Base-by-base conservation (phyloP, 2,888 invertebrate genomes). In the Scelioninae gen. 1 region DNA sequence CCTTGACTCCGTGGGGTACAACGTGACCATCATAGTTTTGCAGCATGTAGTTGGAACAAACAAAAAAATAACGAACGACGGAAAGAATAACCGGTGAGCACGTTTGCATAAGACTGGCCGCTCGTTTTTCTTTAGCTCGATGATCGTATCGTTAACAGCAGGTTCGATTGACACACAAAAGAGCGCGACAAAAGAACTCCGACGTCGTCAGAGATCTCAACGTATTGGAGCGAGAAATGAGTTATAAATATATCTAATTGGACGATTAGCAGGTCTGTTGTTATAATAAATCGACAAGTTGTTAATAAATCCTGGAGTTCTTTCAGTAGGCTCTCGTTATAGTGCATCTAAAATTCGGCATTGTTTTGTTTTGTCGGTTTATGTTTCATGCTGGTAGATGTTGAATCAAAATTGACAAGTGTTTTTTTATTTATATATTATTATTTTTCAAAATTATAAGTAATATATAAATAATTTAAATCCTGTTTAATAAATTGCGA, bases 1-100 rank as follows among this genome's bases (percentile, higher is more conserved):
- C 71, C 76, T 82, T 72, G 72, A 82, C 82, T 82, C 77, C 49
- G 77, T 82, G 72, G 82, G 82, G 82, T 55, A 82, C 72, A 82
- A 72, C 76, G 77, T 72, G 77, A 82, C 82, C 72, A 72, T 82
- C 82, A 66, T 72, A 77, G 82, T 82, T 76, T 40, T 62, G 77
- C 66, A 72, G 77, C 77, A 62, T 82, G 71, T 78, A 82, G 72
- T 43, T 62, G 47, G 68, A 77, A 66, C 15, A 66, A 63, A 81
- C 74, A 56, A 53, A 55, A n/a, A n/a, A n/a, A n/a, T n/a, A n/a
- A n/a, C n/a, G 56, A 8, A 65, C 13, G 66, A 69, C 58, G 58
- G 43, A 69, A 60, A 77, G 69, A 77, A 77, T 82, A 72, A 72
- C 53, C 76, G 63, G 65, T 56, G 62, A 82, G 66, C 66, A 53